Evolutionary conservation across 2,888 invertebrate genomes (phyloP), one percentile per base, ranked within the genome.

Genomic region (Pseudoips prasinana): DNA sequence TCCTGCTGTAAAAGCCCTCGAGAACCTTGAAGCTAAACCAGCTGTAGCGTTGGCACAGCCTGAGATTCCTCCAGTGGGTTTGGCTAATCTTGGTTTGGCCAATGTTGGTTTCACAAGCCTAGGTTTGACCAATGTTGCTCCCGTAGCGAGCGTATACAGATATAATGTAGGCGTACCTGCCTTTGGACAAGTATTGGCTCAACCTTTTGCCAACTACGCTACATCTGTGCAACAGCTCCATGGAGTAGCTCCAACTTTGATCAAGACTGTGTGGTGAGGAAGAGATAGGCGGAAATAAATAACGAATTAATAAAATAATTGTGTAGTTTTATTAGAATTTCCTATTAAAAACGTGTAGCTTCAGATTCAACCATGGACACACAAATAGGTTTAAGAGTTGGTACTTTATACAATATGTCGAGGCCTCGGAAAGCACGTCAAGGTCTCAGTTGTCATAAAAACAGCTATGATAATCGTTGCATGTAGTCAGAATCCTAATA

Each of bases 221-320:
- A 3, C 55, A 3, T 7, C 35, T 1, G 27, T 44, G 6, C 56
- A 47, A 3, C 46, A 32, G 1, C 8, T 48, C 0, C 31, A 37
- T 3, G 58, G 55, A 27, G 43, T 48, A 0, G 8, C 49, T 9
- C 49, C 57, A 2, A 45, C 57, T 0, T 40, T 45, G 9, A 36
- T 52, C 3, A 49, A 56, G 29, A 42, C 36, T 8, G 39, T 22
- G 9, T 57, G 59, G 49, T 57, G 44, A 50, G 14, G 20, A 18
- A 4, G n/a, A n/a, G n/a, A 20, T 11, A 8, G 38, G 25, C 9
- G 32, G 30, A 24, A 41, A 33, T 11, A 51, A 53, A 42, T 49
- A 25, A 8, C 38, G 28, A 35, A 41, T 38, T 34, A 33, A 38
- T 20, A 18, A 45, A 25, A 10, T 7, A 1, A 3, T 7, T 52